Evolutionary conservation across 2,888 invertebrate species (phyloP), one percentile per base, ranked within the genome.

Genomic region (Hirtodrosophila confusa): DNA sequence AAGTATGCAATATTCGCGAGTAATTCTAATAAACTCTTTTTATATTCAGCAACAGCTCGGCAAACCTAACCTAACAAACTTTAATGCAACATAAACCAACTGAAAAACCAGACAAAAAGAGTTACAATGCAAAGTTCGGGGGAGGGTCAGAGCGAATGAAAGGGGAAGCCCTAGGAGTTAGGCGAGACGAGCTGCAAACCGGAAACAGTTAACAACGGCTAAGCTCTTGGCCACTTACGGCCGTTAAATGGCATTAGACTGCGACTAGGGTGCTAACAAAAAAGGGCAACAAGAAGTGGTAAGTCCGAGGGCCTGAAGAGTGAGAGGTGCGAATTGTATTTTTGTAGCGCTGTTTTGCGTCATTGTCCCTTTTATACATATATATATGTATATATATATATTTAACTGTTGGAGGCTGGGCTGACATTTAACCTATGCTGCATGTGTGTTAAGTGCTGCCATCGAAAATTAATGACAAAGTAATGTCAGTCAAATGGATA

Each of bases 391-490:
- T 17, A 17, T 17, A 17, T 17, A 17, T 4, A 37, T 48, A 45
- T 79, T 69, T 64, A 66, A 65, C 63, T 44, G 6, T 17, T 17
- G 69, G 74, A 68, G 58, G 71, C 55, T 55, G n/a, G 39, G 37
- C 54, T 75, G 86, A 80, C 80, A 78, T 78, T 86, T 85, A 78
- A 85, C 84, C 86, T 78, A 71, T 75, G 73, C 74, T 63, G 71
- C 70, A 72, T 71, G 77, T 80, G 77, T 73, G 85, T 78, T 86
- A 88, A 86, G 85, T 85, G 85, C 79, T 79, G 75, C 79, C 84
- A 75, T 84, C 75, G 84, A 88, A 89, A 89, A 90, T 89, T 89
- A 90, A 90, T 90, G 89, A 85, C 87, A 89, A 89, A 89, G 88
- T 88, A 89, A 89, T 90, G 91, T 88, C 91, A 83, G 86, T 88